Evolutionary conservation across 2,888 invertebrate genomes (phyloP), one percentile per base, ranked within the genome.

Genomic region (Tortrix viridana): DNA sequence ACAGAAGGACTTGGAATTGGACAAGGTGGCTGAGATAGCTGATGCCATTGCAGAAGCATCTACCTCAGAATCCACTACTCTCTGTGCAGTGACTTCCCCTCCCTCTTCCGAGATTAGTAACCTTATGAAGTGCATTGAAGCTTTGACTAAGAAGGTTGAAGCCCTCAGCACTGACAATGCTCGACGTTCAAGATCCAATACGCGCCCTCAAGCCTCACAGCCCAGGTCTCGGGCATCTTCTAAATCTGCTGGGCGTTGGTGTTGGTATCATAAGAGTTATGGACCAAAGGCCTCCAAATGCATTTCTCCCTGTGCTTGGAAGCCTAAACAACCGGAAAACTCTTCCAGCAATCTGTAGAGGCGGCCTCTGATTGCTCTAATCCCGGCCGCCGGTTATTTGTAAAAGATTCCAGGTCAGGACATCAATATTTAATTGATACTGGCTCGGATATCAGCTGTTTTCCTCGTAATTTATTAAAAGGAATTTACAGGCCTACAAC

Each of bases 231-330:
- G 20, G 5, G 6, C 20, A 9, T n/a, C 18, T 19, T 19, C 41
- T n/a, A 41, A 16, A 23, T 18, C 32, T 1, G 19, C 23, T 3
- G n/a, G 7, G 19, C 46, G 46, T 32, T 16, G 16, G 22, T 66
- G 66, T 23, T 66, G 63, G 57, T 66, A 60, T 32, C 66, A 66
- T 20, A 56, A 44, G 16, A 48, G 38, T n/a, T 64, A 46, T 50
- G 60, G 58, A 9, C 38, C 43, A 1, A 61, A 61, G 5, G 62
- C 61, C 0, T 19, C 26, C 0, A 58, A 56, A 47, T 65, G 67
- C 37, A 37, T 48, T 2, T 9, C 20, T 7, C 65, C 64, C 3
- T 67, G 65, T 7, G 12, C 23, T 18, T 67, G 54, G 43, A 52
- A 26, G 26, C 44, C 26, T 26, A 22, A 20, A 5, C 26, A 18